These are phyloP conservation scores for Heliconius nattereri DNA, from an alignment of 1,140 invertebrate genomes.

Conservation along the genomic window DNA sequence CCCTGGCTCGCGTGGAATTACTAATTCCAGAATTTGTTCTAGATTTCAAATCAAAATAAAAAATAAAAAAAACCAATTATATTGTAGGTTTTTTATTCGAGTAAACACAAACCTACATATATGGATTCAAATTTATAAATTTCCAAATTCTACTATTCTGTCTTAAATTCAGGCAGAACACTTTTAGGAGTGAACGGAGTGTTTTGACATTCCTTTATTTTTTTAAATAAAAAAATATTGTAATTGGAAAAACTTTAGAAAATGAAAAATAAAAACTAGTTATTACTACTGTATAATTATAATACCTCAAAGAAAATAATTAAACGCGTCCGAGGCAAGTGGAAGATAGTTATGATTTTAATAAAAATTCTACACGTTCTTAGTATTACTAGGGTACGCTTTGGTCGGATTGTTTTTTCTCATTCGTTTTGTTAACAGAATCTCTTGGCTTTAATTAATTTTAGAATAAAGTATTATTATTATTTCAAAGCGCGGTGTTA, in stretches of 20 bases:
- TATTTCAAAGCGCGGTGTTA: not conserved
- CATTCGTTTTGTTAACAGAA: not conserved
- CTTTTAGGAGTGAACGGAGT: too few species aligned
- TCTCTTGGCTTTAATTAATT: not conserved
- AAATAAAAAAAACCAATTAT: too few species aligned
- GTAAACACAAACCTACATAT: too few species aligned
- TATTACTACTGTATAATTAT: not conserved
- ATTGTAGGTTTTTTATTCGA: too few species aligned
- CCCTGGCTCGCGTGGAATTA: too few species aligned
- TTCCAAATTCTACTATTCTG: too few species aligned
- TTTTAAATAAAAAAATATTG: too few species aligned
- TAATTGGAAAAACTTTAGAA: not conserved
- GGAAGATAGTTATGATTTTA: conserved; percentile 9
- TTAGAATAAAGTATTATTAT: not conserved
- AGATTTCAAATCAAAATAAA: too few species aligned
- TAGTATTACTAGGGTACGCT: not conserved
- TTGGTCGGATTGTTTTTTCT: not conserved
- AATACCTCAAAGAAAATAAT: conserved; percentile 16
- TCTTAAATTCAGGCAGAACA: too few species aligned
- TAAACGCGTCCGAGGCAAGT: not conserved
- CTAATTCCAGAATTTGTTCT: too few species aligned
- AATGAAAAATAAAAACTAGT: not conserved
- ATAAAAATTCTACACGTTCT: conserved; percentile 12
- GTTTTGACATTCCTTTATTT: too few species aligned
- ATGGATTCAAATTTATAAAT: too few species aligned